Evolutionary conservation across 2,888 invertebrate species (phyloP).

Genomic region (Acheta domesticus): DNA sequence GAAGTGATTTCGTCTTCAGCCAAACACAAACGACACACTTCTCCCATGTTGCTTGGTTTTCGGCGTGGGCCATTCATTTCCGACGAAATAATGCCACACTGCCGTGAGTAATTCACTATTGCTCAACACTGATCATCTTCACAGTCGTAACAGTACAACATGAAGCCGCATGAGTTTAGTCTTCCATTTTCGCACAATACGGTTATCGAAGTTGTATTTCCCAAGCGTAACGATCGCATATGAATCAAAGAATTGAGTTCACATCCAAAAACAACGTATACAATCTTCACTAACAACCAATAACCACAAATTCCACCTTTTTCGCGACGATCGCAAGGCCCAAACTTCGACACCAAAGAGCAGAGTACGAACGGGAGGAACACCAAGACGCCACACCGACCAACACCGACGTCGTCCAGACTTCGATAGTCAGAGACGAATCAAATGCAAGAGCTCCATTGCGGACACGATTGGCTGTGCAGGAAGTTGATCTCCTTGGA

Average conservation of each 20-base stretch:
- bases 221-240: too few relatives aligned
- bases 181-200: too few relatives aligned
- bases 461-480: too few relatives aligned
- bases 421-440: too few relatives aligned
- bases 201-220: too few relatives aligned
- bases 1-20: conserved; percentile 58
- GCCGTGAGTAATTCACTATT: neutral
- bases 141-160: neutral
- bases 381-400: neutral
- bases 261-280: too few relatives aligned
- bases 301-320: neutral
- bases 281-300: too few relatives aligned
- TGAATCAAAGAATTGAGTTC: too few relatives aligned
- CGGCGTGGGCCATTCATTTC: neutral
- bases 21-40: conserved; percentile 62
- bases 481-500: too few relatives aligned
- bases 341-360: conserved; percentile 18
- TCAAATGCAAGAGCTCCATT: too few relatives aligned
- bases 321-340: neutral
- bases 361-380: neutral
- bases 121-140: neutral
- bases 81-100: neutral
- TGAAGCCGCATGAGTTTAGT: neutral
- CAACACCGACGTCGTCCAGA: too few relatives aligned
- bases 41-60: conserved; percentile 29